Conservation (phyloP, 2,888 invertebrate species). For the Tenthredo distinguenda region DNA sequence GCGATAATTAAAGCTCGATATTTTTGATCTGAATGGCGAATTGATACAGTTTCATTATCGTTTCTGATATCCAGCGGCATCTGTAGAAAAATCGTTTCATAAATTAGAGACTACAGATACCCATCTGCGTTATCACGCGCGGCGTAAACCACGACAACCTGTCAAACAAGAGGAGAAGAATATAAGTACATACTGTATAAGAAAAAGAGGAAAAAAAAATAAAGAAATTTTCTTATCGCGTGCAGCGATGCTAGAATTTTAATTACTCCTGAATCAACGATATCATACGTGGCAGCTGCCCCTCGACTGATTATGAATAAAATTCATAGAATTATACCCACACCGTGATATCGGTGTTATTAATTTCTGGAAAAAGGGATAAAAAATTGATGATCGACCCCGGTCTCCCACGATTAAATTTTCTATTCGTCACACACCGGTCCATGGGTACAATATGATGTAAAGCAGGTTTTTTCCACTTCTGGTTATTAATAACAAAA, state of each 20-base stretch:
- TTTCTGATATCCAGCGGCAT: too few relatives aligned
- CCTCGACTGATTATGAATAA: not conserved
- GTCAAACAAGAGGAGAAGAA: too few relatives aligned
- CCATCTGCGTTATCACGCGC: too few relatives aligned
- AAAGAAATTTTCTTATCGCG: not conserved
- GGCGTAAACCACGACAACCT: too few relatives aligned
- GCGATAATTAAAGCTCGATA: not conserved
- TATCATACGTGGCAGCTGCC: not conserved
- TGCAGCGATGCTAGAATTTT: not conserved
- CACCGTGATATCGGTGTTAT: not conserved
- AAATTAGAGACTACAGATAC: too few relatives aligned
- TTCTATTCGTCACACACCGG: not conserved
- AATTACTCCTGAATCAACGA: not conserved
- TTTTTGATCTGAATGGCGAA: not conserved
- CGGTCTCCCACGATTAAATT: not conserved
- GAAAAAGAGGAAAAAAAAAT: not conserved
- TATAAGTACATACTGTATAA: not conserved
- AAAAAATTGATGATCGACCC: not conserved
- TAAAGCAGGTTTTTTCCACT: not conserved
- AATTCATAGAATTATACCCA: not conserved
- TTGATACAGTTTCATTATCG: not conserved
- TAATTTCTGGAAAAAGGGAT: not conserved
- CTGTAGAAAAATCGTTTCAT: too few relatives aligned
- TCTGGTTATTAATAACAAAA: not conserved
- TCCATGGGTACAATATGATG: not conserved